Evolutionary conservation across 2,113 vertebrate species (phyloP), one percentile per base, ranked within the genome.

Genomic region (Oreochromis aureus): DNA sequence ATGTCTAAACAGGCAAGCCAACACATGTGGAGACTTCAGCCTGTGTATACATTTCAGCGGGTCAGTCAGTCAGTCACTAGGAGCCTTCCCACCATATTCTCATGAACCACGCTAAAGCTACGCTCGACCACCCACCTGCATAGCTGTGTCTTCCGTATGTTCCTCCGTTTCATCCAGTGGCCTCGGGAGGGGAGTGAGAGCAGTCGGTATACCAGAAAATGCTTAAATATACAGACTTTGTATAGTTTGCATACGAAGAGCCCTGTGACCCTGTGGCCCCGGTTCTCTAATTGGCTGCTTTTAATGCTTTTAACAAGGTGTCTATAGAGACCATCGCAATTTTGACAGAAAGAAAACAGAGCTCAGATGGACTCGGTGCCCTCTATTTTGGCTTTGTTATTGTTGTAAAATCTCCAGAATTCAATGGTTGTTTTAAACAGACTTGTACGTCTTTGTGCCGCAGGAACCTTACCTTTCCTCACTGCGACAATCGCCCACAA

Each of bases 111-210:
- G 63, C 83, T 84, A 34, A 86, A 87, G 84, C 84, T 44, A 18
- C 85, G 71, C 44, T 19, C 88, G 93, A 90, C 95, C 95, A 95
- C 95, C 95, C 92, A 95, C 88, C 86, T 84, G 80, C 91, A 94
- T 48, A 61, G 61, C 84, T 2, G 58, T 4, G 80, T 90, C 89
- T 89, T 90, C 84, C 86, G 87, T 87, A 80, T 81, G 85, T 83
- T 81, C 41, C 54, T 5, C 39, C 3, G 10, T 88, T 85, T 86
- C 83, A 87, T 69, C 61, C 81, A 87, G 51, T 34, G n/a, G 69
- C 80, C 83, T 48, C 39, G 3, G 10, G 58, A 59, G 81, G 6
- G 24, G 84, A 89, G 63, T 0, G 27, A 86, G 71, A 58, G 48
- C 44, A 51, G 78, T 63, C n/a, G 56, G n/a, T 61, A 83, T 71